These are phyloP conservation scores for Turritopsis dohrnii DNA, from an alignment of 30 jellyfish, hydroid and myxozoan species.

Conservation along the genomic window DNA sequence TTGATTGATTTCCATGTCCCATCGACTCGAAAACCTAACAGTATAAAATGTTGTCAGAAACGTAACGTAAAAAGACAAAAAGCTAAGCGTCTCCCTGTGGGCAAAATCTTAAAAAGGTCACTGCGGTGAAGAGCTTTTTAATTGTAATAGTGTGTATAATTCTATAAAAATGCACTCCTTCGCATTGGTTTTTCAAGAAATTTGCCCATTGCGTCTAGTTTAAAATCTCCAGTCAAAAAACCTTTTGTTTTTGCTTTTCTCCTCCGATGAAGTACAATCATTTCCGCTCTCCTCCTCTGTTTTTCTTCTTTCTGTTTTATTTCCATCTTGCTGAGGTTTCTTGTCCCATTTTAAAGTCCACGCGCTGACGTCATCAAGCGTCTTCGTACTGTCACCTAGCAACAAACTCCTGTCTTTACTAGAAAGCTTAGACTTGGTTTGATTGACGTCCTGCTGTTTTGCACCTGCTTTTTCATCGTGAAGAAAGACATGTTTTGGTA, in stretches of 20 bases:
- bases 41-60: background rate
- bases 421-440: slow-evolving; percentile 27
- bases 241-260: background rate
- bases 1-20: slow-evolving; percentile 26
- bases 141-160: too few relatives aligned
- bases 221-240: too few relatives aligned
- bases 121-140: too few relatives aligned
- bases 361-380: slow-evolving; percentile 12
- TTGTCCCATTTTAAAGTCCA: slow-evolving; percentile 40
- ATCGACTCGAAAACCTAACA: slow-evolving; percentile 25
- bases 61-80: too few relatives aligned
- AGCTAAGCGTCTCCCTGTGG: too few relatives aligned
- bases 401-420: slow-evolving; percentile 57
- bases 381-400: slow-evolving; percentile 45
- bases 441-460: background rate
- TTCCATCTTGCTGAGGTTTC: background rate
- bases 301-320: too few relatives aligned
- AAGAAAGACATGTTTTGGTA: slow-evolving; percentile 37
- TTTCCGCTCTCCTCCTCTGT: background rate
- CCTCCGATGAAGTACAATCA: slow-evolving; percentile 5
- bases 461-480: background rate
- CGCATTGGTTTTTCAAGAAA: too few relatives aligned
- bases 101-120: too few relatives aligned
- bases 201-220: too few relatives aligned
- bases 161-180: too few relatives aligned